phyloP scores from a whole-genome alignment of 1,140 invertebrate genomes.

The Drosophila dunni region DNA sequence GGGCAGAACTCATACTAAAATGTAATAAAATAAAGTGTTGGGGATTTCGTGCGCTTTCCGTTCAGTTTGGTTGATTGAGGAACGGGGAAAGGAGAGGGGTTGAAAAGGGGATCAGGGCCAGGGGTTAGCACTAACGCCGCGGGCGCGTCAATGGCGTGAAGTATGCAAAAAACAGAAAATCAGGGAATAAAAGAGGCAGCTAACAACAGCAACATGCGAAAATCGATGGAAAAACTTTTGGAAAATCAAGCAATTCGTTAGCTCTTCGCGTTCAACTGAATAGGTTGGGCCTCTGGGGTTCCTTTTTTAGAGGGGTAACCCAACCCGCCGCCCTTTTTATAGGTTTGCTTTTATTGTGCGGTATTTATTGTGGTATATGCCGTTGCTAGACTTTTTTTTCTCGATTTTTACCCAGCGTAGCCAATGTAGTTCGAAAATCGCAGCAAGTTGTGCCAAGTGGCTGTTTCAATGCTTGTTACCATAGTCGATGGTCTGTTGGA shows the following conservation, averaged over 20 bases:
- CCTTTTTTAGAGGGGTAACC: neutral
- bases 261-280: constrained; percentile 37
- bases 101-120: neutral
- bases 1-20: constrained; percentile 49
- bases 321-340: constrained; percentile 39
- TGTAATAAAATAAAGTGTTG: constrained; percentile 76
- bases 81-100: neutral
- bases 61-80: constrained; percentile 45
- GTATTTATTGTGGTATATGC: constrained; percentile 72
- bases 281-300: constrained; percentile 18
- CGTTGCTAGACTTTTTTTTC: constrained; percentile 36
- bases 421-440: constrained; percentile 18
- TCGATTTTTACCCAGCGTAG: neutral
- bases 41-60: constrained; percentile 52
- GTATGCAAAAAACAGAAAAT: constrained; percentile 49
- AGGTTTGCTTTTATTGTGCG: constrained; percentile 72
- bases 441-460: constrained; percentile 34
- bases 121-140: constrained; percentile 18
- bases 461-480: constrained; percentile 21
- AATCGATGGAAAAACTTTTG: constrained; percentile 60
- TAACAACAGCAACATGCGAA: constrained; percentile 40
- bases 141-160: constrained; percentile 61
- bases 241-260: constrained; percentile 62
- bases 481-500: constrained; percentile 4
- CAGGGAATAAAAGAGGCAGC: neutral